Evolutionary conservation across 2,113 vertebrate species (phyloP), one percentile per base, ranked within the genome.

Genomic region (Cynocephalus volans): DNA sequence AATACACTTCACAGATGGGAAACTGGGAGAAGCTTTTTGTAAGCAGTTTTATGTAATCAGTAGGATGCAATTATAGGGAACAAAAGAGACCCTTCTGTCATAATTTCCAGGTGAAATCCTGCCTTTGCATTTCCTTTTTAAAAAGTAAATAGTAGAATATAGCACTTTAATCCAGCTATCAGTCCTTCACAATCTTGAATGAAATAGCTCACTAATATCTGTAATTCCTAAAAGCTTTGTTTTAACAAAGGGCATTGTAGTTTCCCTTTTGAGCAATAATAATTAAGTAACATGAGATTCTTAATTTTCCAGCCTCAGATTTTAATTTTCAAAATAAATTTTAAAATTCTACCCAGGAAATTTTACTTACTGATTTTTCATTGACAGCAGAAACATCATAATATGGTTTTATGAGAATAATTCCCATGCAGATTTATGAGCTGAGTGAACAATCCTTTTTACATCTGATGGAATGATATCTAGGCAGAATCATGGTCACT

Each of bases 281-380:
- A 65, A 56, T 83, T 75, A 72, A 33, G 5, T 90, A 45, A 67
- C 12, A 62, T 67, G 18, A 73, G 26, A 45, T 73, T 60, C 24
- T 77, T 90, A 87, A 33, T 73, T 92, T 75, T 69, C 5, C 31
- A 23, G 26, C 2, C 7, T 48, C 64, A 21, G 11, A 80, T 67
- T 95, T 69, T 70, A 89, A 52, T 31, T 89, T 88, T 84, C 8
- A 77, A 86, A 64, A 83, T 41, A 58, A 65, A 65, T 31, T 88
- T 64, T 7, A 88, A 88, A 50, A 88, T 64, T 92, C 31, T 92
- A n/a, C 6, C 41, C 36, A 88, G 31, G 21, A 96, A 41, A 31
- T 67, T 31, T 56, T 56, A 90, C 14, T 28, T 79, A 33, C 9
- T 50, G 11, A 50, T 48, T 84, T 91, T 84, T 45, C 0, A 48